Percentiles rank a stretch among this genome's conserved stretches.
Evolutionary conservation across 2,113 vertebrate species (phyloP).

Genomic region (Catharus fuscescens): DNA sequence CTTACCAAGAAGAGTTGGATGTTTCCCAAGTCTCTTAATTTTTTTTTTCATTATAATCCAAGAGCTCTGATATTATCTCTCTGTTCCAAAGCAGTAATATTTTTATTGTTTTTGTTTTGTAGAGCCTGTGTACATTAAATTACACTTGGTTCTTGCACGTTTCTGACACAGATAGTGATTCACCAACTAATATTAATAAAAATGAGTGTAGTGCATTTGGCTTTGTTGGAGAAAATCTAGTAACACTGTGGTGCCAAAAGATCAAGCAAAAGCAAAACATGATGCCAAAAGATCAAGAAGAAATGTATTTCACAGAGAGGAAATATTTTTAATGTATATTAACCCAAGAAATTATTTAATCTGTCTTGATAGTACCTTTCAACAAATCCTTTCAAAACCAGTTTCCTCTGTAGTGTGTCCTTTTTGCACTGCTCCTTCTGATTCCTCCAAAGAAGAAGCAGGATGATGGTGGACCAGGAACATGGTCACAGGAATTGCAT

Average conservation of each 20-base stretch:
- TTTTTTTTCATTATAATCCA: background rate
- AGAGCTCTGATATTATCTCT: background rate
- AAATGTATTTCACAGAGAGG: background rate
- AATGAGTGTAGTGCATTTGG: background rate
- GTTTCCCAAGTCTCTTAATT: background rate
- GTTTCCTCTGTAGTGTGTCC: background rate
- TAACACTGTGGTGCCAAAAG: background rate
- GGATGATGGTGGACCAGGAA: background rate
- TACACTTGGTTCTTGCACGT: background rate
- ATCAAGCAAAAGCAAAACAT: background rate
- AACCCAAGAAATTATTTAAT: background rate
- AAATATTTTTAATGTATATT: background rate
- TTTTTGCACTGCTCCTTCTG: background rate
- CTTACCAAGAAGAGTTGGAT: background rate
- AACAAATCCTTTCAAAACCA: background rate
- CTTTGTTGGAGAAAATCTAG: background rate
- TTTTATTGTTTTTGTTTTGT: background rate
- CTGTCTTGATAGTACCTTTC: background rate
- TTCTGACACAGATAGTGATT: background rate
- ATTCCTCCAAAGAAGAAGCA: background rate
- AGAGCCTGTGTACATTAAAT: background rate
- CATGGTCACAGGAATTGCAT: constrained; percentile 14
- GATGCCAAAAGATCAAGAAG: background rate
- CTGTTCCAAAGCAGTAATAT: background rate
- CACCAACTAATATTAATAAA: background rate